A percentile compares a stretch with the other conserved stretches of the same genome.
Evolutionary conservation across 2,888 invertebrate genomes (phyloP).

Genomic region (Portevinia maculata): DNA sequence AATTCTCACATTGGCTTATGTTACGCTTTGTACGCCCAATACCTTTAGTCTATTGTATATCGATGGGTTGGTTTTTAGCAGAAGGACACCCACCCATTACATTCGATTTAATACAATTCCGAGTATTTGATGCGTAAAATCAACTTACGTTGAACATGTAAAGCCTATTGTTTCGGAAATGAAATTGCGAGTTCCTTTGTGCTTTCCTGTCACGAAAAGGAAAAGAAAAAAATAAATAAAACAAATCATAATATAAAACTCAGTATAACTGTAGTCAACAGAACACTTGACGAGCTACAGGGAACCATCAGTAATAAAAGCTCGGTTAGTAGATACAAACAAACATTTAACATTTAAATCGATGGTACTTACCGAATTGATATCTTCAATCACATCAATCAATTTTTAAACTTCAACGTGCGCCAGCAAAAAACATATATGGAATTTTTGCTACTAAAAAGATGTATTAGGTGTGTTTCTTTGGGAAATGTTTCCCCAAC

Average conservation of each 20-base stretch:
- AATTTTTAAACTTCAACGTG: conserved; percentile 49
- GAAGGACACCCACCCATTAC: background rate
- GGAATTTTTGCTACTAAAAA: too few relatives aligned
- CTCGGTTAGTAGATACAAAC: conserved; percentile 5
- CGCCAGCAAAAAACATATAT: too few relatives aligned
- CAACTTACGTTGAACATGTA: conserved; percentile 14
- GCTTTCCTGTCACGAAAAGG: too few relatives aligned
- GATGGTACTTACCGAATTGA: conserved; percentile 45
- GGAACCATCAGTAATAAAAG: background rate
- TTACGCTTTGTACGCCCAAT: background rate
- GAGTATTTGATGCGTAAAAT: conserved; percentile 20
- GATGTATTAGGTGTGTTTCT: too few relatives aligned
- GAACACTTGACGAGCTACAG: conserved; percentile 7
- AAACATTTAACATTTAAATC: conserved; percentile 69
- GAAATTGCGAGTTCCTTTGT: too few relatives aligned
- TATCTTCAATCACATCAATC: conserved; percentile 66
- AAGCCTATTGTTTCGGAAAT: background rate
- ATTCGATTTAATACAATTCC: conserved; percentile 9
- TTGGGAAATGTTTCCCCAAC: too few relatives aligned
- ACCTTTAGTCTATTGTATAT: background rate
- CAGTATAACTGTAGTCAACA: conserved; percentile 14
- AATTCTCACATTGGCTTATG: conserved; percentile 18
- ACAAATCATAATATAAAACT: background rate
- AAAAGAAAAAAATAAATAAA: conserved; percentile 5
- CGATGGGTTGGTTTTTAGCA: too few relatives aligned